These are phyloP conservation scores for Griposia aprilina DNA, from an alignment of 2,888 invertebrate genomes.

Conservation along the genomic window DNA sequence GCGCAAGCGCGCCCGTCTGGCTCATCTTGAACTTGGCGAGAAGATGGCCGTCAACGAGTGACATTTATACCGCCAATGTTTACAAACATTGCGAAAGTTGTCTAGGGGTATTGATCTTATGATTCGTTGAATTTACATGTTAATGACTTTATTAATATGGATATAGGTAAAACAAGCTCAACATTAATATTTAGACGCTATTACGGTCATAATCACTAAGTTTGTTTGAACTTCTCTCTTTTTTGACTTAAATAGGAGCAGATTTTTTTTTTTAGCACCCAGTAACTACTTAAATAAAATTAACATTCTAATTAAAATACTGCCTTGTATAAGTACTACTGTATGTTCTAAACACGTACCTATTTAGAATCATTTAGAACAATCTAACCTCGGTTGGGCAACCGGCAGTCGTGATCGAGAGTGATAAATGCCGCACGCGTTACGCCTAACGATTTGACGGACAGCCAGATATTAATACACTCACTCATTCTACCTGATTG, in stretches of 20 bases:
- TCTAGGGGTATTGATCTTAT: slow-evolving; percentile 21
- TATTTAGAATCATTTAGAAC: slow-evolving; percentile 49
- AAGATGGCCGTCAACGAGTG: slow-evolving; percentile 74
- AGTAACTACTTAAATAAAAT: background rate
- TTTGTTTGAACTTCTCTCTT: background rate
- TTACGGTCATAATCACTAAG: background rate
- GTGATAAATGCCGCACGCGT: slow-evolving; percentile 76
- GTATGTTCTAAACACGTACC: slow-evolving; percentile 43
- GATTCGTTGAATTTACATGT: slow-evolving; percentile 13
- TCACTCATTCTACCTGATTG: slow-evolving; percentile 75
- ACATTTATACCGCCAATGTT: slow-evolving; percentile 73
- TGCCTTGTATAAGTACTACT: background rate
- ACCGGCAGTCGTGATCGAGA: slow-evolving; percentile 71
- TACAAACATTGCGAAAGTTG: slow-evolving; percentile 59
- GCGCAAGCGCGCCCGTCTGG: slow-evolving; percentile 71
- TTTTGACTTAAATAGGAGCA: background rate
- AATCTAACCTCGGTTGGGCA: slow-evolving; percentile 64
- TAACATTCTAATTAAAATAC: background rate
- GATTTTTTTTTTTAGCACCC: background rate
- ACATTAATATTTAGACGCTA: background rate
- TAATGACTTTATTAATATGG: slow-evolving; percentile 1
- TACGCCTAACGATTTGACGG: slow-evolving; percentile 74
- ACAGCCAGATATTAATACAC: slow-evolving; percentile 76
- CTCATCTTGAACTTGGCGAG: slow-evolving; percentile 87
- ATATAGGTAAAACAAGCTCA: slow-evolving; percentile 10